Evolutionary conservation across 2,888 invertebrate genomes (phyloP).

Genomic region (Globia sparganii): DNA sequence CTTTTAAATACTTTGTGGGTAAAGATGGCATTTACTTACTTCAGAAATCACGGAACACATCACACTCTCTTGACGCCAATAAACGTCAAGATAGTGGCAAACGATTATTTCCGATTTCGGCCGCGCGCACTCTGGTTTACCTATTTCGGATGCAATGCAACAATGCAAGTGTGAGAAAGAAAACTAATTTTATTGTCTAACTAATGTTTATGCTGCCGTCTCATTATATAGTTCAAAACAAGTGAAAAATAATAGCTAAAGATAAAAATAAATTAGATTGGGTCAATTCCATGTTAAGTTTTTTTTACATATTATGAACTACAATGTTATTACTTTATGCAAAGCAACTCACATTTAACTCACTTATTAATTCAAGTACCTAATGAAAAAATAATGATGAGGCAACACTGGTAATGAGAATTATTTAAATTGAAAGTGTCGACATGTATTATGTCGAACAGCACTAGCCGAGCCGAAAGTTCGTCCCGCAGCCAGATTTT

Average conservation of each 20-base stretch:
- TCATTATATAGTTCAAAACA: neutral
- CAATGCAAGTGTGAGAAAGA: neutral
- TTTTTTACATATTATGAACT: neutral
- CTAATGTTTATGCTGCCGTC: neutral
- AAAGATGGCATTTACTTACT: no score
- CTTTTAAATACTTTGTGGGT: no score
- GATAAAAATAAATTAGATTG: neutral
- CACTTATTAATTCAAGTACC: neutral
- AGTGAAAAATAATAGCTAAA: neutral
- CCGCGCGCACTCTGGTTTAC: neutral
- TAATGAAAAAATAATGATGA: neutral
- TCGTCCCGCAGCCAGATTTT: slow-evolving; percentile 82
- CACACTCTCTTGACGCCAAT: no score
- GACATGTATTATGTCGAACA: slow-evolving; percentile 74
- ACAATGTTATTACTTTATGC: neutral
- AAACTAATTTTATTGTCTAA: neutral
- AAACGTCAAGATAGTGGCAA: no score
- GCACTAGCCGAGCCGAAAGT: slow-evolving; percentile 78
- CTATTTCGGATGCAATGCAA: no score
- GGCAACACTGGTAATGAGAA: neutral
- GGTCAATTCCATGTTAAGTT: neutral
- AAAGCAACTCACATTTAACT: neutral
- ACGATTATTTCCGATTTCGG: no score
- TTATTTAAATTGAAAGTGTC: slow-evolving; percentile 65
- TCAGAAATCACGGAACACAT: no score